Base-by-base conservation (phyloP, 2,888 invertebrate genomes). In the Panopea generosa region DNA sequence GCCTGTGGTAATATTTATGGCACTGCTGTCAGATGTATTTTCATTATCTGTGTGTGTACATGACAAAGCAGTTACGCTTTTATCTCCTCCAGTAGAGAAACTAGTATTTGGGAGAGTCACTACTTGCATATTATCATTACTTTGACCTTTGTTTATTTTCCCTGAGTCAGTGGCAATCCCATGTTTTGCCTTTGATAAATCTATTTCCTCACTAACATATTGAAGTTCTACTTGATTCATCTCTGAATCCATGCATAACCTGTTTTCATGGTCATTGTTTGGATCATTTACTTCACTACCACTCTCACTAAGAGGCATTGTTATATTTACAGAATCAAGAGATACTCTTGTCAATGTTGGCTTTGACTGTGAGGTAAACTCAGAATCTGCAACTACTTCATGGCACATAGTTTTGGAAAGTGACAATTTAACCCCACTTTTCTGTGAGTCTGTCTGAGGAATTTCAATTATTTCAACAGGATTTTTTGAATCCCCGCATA, bases 371-470 rank as follows among this genome's bases (percentile, higher is more conserved):
- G 33, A 33, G 33, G 6, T 33, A 7, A 11, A 33, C 33, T 33
- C 6, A 33, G 33, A 33, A 33, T 7, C 11, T 11, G 33, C 60
- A 45, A 45, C 29, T 29, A 47, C 49, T 18, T 60, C 60, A 60
- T 60, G 60, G 60, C 60, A 60, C 60, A 60, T 47, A 49, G 20
- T 27, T 60, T 60, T 6, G 18, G 60, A 60, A 60, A 60, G 47
- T 7, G 47, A 27, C n/a, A 60, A 49, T 14, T 47, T 47, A 45
- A 3, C 18, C 11, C 16, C 16, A 11, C 9, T 24, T 38, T 59
- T 43, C n/a, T 43, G 2, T 2, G 43, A 20, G 6, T 45, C 45
- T 18, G 45, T n/a, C 6, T 45, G 9, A 45, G 40, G 40, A 16
- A 7, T 11, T 40, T 40, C 40, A 7, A 11, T 16, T 40, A 11